phyloP scores from a whole-genome alignment of 2,113 vertebrate genomes.

The Plestiodon gilberti region DNA sequence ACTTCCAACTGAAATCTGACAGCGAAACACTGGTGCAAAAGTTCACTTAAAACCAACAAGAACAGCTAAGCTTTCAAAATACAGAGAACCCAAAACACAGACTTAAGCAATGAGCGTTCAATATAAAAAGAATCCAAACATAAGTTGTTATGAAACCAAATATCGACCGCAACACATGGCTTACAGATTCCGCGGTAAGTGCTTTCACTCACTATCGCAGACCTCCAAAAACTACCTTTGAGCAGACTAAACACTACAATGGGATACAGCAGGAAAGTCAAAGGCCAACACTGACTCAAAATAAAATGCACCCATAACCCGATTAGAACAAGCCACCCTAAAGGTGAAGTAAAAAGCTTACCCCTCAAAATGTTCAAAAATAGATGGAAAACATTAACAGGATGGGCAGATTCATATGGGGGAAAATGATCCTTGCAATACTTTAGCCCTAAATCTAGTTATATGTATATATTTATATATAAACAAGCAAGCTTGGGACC shows the following conservation, averaged over 20 bases:
- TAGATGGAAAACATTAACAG: slow-evolving; percentile 22
- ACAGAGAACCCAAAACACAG: slow-evolving; percentile 40
- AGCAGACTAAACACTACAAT: not conserved
- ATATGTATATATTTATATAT: no score
- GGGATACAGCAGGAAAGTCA: not conserved
- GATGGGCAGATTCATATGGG: no score
- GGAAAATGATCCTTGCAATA: slow-evolving; percentile 11
- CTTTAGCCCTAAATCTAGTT: no score
- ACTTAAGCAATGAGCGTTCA: slow-evolving; percentile 46
- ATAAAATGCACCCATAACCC: not conserved
- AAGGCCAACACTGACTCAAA: not conserved
- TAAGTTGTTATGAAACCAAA: slow-evolving; percentile 7
- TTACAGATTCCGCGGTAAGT: fast-evolving
- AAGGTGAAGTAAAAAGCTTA: not conserved
- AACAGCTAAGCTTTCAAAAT: slow-evolving; percentile 65
- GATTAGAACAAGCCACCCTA: not conserved
- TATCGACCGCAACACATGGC: not conserved
- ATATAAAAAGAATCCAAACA: slow-evolving; percentile 23
- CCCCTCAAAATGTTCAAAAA: slow-evolving; percentile 37
- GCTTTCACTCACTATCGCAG: not conserved
- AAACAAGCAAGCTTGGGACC: no score
- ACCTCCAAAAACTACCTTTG: not conserved
- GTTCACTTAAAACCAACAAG: slow-evolving; percentile 65
- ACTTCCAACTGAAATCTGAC: slow-evolving; percentile 62
- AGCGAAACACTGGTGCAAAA: slow-evolving; percentile 62